Base-by-base conservation (phyloP, 2,797 vertebrate genomes). In the Sandelia bainsii region DNA sequence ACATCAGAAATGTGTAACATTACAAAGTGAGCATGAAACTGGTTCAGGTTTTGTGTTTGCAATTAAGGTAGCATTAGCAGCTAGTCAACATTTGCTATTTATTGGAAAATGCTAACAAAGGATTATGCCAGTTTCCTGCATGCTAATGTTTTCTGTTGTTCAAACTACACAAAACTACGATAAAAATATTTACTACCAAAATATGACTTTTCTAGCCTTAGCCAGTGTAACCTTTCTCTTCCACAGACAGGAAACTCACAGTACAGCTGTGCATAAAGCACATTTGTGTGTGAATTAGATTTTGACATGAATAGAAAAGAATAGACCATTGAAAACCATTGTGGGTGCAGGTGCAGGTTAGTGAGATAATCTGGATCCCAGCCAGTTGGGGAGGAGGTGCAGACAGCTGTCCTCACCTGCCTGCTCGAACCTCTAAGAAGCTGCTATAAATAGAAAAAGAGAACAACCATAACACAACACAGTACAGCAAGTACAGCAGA, bases 261-360 rank as follows among this genome's bases (percentile, higher is more conserved):
- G 48, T 74, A 67, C 75, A 81, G 77, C 82, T 87, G 77, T 70
- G 82, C 68, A 56, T 62, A 39, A 89, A 85, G 79, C 71, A 61
- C 1, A 48, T 60, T 74, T 68, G 69, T 72, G 63, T 57, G 75
- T 82, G 83, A 88, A 91, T 89, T 71, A 61, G 71, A 83, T 83
- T 73, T 81, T 79, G 72, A 79, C 82, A 80, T 88, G 87, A 92
- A 90, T 91, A 73, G 91, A 83, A 79, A 66, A 88, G 78, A 91
- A 92, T 88, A 80, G 87, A 61, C 54, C 53, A 88, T 84, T 87
- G 86, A 88, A 72, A 76, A 69, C 80, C 87, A 89, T 88, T 89
- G 89, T 90, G 83, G 81, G 77, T 90, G 85, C 89, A 93, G 90
- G 90, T 92, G 92, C 87, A 72, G 71, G 81, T 82, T 86, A 72